Evolutionary conservation across 1,140 invertebrate species (phyloP).

Genomic region (Megathymus violae): DNA sequence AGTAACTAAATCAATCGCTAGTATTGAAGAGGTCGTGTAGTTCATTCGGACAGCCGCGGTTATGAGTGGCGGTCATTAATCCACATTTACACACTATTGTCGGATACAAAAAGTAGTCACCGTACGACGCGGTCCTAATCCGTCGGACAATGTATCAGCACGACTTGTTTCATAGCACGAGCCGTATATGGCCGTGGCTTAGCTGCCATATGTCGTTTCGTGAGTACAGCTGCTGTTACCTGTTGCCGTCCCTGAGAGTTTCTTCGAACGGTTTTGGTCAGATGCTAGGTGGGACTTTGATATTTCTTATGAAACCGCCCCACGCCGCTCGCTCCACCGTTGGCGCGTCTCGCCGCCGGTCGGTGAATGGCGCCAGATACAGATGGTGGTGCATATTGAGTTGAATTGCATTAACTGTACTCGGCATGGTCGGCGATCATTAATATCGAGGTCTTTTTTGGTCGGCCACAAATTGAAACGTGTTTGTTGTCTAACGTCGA

Average conservation of each 20-base stretch:
- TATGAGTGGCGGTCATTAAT: constrained; percentile 34
- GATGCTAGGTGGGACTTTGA: not conserved
- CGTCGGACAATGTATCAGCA: constrained; percentile 56
- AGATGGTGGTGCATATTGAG: constrained; percentile 64
- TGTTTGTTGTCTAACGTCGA: constrained; percentile 46
- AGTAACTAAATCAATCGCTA: constrained; percentile 20
- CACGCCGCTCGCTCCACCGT: not conserved
- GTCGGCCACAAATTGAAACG: constrained; percentile 45
- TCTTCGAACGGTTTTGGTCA: constrained; percentile 9
- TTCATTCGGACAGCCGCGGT: constrained; percentile 28
- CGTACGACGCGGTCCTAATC: constrained; percentile 51
- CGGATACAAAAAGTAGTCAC: constrained; percentile 50
- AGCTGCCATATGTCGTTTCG: constrained; percentile 68
- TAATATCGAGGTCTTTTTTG: constrained; percentile 57
- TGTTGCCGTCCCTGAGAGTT: constrained; percentile 7
- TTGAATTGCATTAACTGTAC: constrained; percentile 55
- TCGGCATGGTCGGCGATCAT: constrained; percentile 62
- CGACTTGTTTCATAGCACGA: constrained; percentile 53
- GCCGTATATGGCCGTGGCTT: constrained; percentile 66
- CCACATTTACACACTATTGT: constrained; percentile 40
- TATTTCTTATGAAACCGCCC: constrained; percentile 9
- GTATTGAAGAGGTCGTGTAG: constrained; percentile 17
- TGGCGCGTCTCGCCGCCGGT: constrained; percentile 14
- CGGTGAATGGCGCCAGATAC: constrained; percentile 50
- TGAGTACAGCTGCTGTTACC: constrained; percentile 36